Conservation (phyloP, 2,888 invertebrate genomes). For the Cremastobaeus sp. region DNA sequence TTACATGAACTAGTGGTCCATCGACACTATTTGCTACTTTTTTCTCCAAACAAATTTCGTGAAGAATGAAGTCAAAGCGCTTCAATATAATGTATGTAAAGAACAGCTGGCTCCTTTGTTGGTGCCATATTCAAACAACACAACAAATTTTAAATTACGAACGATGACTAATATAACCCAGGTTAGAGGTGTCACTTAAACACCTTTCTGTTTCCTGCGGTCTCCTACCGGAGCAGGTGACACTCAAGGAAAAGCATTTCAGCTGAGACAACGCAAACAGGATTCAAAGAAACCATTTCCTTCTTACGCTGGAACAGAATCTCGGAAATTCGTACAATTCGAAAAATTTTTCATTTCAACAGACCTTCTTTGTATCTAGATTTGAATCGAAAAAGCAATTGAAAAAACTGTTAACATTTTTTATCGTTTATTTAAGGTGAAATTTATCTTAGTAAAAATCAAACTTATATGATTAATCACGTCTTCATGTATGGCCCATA, state of each 20-base stretch:
- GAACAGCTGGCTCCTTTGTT: constrained; percentile 27
- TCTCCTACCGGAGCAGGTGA: constrained; percentile 12
- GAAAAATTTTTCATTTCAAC: too few species aligned
- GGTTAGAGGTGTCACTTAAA: not conserved
- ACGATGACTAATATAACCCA: constrained; percentile 14
- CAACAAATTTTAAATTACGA: constrained; percentile 18
- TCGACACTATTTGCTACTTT: constrained; percentile 18
- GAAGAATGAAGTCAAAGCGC: constrained; percentile 15
- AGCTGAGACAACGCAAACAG: too few species aligned
- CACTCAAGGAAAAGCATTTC: constrained; percentile 7
- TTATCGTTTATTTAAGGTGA: too few species aligned
- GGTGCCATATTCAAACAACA: constrained; percentile 6
- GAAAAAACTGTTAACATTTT: too few species aligned
- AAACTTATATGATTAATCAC: too few species aligned
- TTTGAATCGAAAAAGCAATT: too few species aligned
- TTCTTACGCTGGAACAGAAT: too few species aligned
- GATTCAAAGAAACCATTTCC: too few species aligned
- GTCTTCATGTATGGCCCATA: too few species aligned
- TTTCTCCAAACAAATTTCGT: constrained; percentile 22
- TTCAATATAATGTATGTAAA: constrained; percentile 1
- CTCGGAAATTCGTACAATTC: too few species aligned
- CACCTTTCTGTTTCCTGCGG: constrained; percentile 5
- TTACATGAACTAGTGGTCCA: constrained; percentile 10
- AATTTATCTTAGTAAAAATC: too few species aligned
- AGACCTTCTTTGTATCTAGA: too few species aligned